Percentiles rank a stretch among this genome's conserved stretches.
Conservation (phyloP, 2,113 vertebrate genomes). For the Takifugu bimaculatus region DNA sequence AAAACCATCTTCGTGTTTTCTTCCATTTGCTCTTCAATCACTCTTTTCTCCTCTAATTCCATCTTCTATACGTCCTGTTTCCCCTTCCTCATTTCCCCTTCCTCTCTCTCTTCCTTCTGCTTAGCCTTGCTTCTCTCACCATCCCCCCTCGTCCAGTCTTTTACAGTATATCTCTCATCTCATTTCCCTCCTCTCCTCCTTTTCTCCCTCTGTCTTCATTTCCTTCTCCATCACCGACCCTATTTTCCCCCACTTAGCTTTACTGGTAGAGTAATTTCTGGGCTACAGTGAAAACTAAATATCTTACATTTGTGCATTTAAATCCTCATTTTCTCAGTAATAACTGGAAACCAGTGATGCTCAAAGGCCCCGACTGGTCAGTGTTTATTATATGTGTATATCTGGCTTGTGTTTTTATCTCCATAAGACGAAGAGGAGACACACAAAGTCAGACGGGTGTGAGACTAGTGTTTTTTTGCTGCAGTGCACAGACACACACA, state of each 20-base stretch:
- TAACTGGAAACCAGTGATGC: too few relatives aligned
- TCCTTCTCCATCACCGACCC: constrained; percentile 13
- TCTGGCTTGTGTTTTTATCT: background rate
- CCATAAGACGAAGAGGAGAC: constrained; percentile 9
- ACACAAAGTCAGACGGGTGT: constrained; percentile 31
- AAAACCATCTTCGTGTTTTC: background rate
- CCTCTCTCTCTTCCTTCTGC: constrained; percentile 31
- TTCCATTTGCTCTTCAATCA: constrained; percentile 3
- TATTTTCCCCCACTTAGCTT: background rate
- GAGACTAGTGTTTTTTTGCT: constrained; percentile 4
- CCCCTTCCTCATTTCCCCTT: constrained; percentile 18
- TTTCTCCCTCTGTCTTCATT: constrained; percentile 10
- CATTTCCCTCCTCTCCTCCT: constrained; percentile 6
- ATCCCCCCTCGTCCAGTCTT: constrained; percentile 38
- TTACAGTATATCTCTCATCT: constrained; percentile 19
- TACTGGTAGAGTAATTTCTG: constrained; percentile 1
- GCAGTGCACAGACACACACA: constrained; percentile 22
- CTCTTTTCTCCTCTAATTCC: constrained; percentile 20
- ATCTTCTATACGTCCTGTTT: constrained; percentile 3
- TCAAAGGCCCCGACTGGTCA: constrained; percentile 18
- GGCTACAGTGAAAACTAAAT: too few relatives aligned
- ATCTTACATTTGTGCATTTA: too few relatives aligned
- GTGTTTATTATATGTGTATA: background rate
- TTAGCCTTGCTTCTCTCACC: constrained; percentile 47
- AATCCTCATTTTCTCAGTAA: too few relatives aligned